phyloP scores from a whole-genome alignment of 2,888 invertebrate genomes.

The Emesis furor region DNA sequence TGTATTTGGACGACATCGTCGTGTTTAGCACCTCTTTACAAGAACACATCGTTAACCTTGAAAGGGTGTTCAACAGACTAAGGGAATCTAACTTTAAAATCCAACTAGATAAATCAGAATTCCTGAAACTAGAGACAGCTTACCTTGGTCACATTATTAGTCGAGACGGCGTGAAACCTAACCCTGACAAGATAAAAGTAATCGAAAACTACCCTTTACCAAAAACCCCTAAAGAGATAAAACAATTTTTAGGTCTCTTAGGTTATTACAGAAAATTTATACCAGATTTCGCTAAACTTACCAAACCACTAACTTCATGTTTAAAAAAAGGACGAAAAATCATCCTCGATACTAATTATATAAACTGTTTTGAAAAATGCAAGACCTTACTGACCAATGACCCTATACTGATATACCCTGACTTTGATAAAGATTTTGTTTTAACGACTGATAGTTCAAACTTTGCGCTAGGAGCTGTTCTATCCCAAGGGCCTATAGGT shows the following conservation, averaged over 20 bases:
- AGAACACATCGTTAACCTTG: neutral
- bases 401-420: slow-evolving; percentile 38
- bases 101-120: slow-evolving; percentile 51
- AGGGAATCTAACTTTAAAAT: slow-evolving; percentile 15
- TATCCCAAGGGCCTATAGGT: slow-evolving; percentile 69
- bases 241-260: too few relatives aligned
- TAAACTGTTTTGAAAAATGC: slow-evolving; percentile 66
- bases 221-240: too few relatives aligned
- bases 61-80: neutral
- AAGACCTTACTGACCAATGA: slow-evolving; percentile 72
- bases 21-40: slow-evolving; percentile 5
- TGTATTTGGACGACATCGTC: slow-evolving; percentile 28
- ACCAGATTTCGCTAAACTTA: too few relatives aligned
- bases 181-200: slow-evolving; percentile 72
- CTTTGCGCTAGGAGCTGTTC: too few relatives aligned
- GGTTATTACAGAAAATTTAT: too few relatives aligned
- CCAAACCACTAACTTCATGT: too few relatives aligned
- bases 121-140: slow-evolving; percentile 3
- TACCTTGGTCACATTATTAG: slow-evolving; percentile 14
- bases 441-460: slow-evolving; percentile 55
- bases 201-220: neutral
- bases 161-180: slow-evolving; percentile 71
- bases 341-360: slow-evolving; percentile 70
- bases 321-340: slow-evolving; percentile 28
- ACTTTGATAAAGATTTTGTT: slow-evolving; percentile 75